phyloP scores from a whole-genome alignment of 2,888 invertebrate genomes.

The Neoascia interrupta region DNA sequence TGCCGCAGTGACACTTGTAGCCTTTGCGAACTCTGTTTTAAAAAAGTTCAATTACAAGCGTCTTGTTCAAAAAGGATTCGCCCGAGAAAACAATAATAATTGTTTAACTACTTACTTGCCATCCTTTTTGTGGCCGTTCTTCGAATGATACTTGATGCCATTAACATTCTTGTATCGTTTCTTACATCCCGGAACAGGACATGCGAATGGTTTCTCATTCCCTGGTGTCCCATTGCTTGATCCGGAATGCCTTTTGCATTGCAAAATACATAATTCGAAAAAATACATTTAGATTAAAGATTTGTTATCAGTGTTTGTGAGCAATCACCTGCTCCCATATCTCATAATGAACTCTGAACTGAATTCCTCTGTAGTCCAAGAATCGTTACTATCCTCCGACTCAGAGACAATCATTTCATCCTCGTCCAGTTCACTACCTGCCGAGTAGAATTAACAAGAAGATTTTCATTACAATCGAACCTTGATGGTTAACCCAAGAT shows the following conservation, averaged over 20 bases:
- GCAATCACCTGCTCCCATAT: constrained; percentile 84
- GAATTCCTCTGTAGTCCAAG: constrained; percentile 90
- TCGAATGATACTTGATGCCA: constrained; percentile 93
- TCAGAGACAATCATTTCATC: constrained; percentile 85
- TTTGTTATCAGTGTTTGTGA: constrained; percentile 70
- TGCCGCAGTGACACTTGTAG: constrained; percentile 91
- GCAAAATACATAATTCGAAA: constrained; percentile 67
- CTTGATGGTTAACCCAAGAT: constrained; percentile 7
- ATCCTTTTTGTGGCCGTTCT: constrained; percentile 92
- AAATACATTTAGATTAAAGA: constrained; percentile 72
- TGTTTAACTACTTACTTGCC: constrained; percentile 90
- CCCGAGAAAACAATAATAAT: too few species aligned
- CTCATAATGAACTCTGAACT: constrained; percentile 89
- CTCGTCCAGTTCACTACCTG: constrained; percentile 87
- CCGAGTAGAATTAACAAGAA: neutral
- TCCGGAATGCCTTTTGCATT: constrained; percentile 79
- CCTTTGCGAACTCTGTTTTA: constrained; percentile 88
- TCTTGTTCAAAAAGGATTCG: too few species aligned
- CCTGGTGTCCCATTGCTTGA: constrained; percentile 80
- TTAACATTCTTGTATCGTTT: constrained; percentile 94
- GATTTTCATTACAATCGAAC: neutral
- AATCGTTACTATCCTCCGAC: constrained; percentile 90
- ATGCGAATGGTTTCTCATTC: constrained; percentile 89
- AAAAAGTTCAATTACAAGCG: constrained; percentile 43
- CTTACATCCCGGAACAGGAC: constrained; percentile 92